Evolutionary conservation across 1,140 invertebrate genomes (phyloP), one percentile per base, ranked within the genome.

Genomic region (Bactericera cockerelli): DNA sequence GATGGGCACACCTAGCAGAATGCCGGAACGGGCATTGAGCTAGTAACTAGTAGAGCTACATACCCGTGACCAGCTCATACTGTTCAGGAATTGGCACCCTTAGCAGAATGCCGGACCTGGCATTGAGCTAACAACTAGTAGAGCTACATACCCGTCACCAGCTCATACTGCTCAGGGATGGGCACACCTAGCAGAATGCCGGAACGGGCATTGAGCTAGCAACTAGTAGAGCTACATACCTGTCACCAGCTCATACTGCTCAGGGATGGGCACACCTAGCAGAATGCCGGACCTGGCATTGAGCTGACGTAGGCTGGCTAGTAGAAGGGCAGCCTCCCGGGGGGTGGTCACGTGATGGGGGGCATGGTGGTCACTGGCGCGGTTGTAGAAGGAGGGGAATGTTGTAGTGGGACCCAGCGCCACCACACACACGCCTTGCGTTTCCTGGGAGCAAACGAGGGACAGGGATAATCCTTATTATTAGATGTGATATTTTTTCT

Each of bases 331-430:
- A 0, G 89, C 89, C 57, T 87, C 77, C n/a, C 62, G 24, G 0
- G 81, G 69, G 56, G 72, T 70, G 0, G 70, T 55, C 0, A 90
- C 75, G 67, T 76, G 77, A 65, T 86, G 83, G 1, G 89, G 89
- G 4, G 87, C 79, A 61, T 74, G 67, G 69, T 76, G 75, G 21
- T 83, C 81, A 65, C 85, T 86, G 62, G 80, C 72, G 28, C 77
- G 66, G 1, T 82, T 81, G 71, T 94, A 98, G 75, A 99, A 99
- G 36, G 92, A 89, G 8, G 95, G 95, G 70, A 93, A 91, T 56
- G 77, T 70, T 6, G 70, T 70, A 0, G 72, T 73, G 2, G 76
- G 63, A 1, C 84, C 85, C 63, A 82, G 84, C 1, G 86, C 82
- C 39, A 83, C 80, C 0, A 98, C 91, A 67, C 87, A 87, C 0